A percentile compares a stretch with the other conserved stretches of the same genome.
Conservation (phyloP, 1,140 invertebrate species). For the Heliconius hermathena region DNA sequence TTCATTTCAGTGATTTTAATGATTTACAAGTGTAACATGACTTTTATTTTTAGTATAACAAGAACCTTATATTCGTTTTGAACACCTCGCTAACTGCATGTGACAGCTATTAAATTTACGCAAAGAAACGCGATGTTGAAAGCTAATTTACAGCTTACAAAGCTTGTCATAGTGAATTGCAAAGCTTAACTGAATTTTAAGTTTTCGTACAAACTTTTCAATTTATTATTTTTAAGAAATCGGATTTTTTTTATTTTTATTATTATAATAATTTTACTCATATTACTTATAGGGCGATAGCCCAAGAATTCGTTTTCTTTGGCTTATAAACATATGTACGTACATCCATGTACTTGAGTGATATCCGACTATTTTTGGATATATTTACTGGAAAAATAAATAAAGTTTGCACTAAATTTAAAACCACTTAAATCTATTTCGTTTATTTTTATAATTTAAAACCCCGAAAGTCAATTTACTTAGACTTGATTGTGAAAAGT, state of each 20-base stretch:
- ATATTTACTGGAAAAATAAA: neutral
- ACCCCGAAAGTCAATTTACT: slow-evolving; percentile 6
- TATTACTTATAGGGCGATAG: too few species aligned
- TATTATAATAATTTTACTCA: too few species aligned
- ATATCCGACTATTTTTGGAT: too few species aligned
- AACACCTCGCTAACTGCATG: neutral
- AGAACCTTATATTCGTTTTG: neutral
- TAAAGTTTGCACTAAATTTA: neutral
- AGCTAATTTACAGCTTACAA: neutral
- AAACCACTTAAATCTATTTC: neutral
- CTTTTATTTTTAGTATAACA: neutral
- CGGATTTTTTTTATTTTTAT: too few species aligned
- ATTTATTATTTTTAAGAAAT: too few species aligned
- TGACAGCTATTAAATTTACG: slow-evolving; percentile 5
- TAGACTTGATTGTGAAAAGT: slow-evolving; percentile 3
- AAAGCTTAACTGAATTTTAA: neutral
- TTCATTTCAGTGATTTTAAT: too few species aligned
- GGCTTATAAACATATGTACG: too few species aligned
- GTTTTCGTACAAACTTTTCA: too few species aligned
- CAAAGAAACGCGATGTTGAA: neutral
- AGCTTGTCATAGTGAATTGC: neutral
- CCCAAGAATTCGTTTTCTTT: too few species aligned
- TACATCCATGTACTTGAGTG: too few species aligned
- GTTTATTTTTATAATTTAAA: neutral
- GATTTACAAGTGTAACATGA: neutral